Base-by-base conservation (phyloP, 1,140 invertebrate species). In the Acyrthosiphon pisum region DNA sequence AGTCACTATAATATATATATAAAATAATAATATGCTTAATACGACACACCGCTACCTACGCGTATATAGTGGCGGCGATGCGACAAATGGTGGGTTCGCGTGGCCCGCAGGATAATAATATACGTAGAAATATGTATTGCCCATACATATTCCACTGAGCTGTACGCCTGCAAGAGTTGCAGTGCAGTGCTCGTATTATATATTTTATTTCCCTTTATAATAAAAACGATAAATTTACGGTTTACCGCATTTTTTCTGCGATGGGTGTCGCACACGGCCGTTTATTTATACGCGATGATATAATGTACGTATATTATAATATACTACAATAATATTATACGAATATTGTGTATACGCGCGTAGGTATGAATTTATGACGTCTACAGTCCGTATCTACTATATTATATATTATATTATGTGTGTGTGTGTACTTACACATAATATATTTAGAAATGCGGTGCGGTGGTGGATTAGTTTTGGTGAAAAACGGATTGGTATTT, bases 401-500 rank as follows among this genome's bases (percentile, higher is more conserved):
- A 53, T 50, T 14, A 50, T 22, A 50, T 50, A 50, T 46, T 11
- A 46, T 46, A 20, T 8, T 44, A 30, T 14, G 14, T 60, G 8
- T n/a, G 8, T n/a, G 14, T 26, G 37, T 37, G 11, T 14, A n/a
- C 46, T 46, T 87, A 89, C n/a, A 48, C 26, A 22, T 11, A 30
- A 86, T 87, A 87, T 88, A 50, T 88, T n/a, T 50, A 88, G 44
- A 88, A 7, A 30, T 35, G 30, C 44, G 35, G 81, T 84, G 46
- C 46, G 26, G 23, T 35, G 76, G 84, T 46, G 84, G 87, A 89
- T 89, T 89, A 89, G 48, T 89, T 89, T 89, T 37, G 23, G 88
- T 89, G 48, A 56, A 89, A 89, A 89, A 37, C n/a, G 88, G 48
- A 88, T 88, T 48, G 86, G 86, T 88, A 22, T 48, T 48, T 84